Percentiles rank a stretch among this genome's conserved stretches.
Conservation (phyloP, 2,113 vertebrate genomes). For the Castor canadensis region DNA sequence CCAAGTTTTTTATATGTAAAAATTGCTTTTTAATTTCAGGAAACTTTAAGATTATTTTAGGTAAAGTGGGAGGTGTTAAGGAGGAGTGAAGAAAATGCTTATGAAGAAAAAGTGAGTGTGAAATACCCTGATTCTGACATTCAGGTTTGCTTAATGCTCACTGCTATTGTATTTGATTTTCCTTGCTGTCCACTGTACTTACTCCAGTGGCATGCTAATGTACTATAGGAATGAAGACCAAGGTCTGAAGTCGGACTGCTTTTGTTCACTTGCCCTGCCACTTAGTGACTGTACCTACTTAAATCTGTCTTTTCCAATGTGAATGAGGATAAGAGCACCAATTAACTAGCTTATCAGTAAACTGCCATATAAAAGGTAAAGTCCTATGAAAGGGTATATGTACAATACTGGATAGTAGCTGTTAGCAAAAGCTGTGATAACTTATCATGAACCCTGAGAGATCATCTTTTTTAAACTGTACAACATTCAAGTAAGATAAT, state of each 20-base stretch:
- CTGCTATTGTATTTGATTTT: background rate
- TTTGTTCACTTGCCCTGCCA: background rate
- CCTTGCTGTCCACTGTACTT: background rate
- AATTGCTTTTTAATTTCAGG: background rate
- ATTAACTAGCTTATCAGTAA: background rate
- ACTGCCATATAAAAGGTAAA: background rate
- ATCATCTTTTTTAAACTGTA: background rate
- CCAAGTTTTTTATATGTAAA: constrained; percentile 14
- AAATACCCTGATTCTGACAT: background rate
- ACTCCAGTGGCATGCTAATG: background rate
- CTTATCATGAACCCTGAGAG: background rate
- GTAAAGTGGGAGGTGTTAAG: background rate
- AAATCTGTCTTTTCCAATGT: background rate
- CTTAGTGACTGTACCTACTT: background rate
- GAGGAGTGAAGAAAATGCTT: constrained; percentile 3
- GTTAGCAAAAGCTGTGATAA: background rate
- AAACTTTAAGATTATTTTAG: background rate
- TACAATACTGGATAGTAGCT: too few relatives aligned
- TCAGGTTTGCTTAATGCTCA: background rate
- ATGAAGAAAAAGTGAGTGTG: background rate
- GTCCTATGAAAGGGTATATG: too few relatives aligned
- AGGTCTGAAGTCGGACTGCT: background rate
- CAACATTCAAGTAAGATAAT: background rate
- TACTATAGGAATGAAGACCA: background rate
- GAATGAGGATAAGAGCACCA: background rate